Base-by-base conservation (phyloP, 2,888 invertebrate genomes). In the Chorisops tibialis region DNA sequence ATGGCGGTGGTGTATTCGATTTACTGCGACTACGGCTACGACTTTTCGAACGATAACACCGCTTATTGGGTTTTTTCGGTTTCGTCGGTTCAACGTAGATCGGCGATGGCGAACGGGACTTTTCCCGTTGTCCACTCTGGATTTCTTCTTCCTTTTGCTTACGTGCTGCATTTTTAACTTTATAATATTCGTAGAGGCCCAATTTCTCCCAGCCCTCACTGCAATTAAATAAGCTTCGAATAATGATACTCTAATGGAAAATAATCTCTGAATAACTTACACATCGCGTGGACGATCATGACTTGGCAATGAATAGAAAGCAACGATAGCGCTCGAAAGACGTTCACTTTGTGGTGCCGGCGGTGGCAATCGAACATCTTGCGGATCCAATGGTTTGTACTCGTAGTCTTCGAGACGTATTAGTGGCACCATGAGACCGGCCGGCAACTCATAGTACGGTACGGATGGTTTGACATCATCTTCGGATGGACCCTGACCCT, bases 191-290 rank as follows among this genome's bases (percentile, higher is more conserved):
- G 77, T 96, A 96, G 60, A 99, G 82, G 66, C 96, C 97, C 72
- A 97, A 82, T 79, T 95, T 95, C 78, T 99, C 99, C 98, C 98
- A 99, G 30, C 98, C 98, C 78, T 98, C 97, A 77, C 89, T 89
- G 76, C 60, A 79, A 73, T 51, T 63, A 41, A 50, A n/a, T 68
- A 60, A 16, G 63, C 59, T 7, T 37, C 16, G n/a, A 3, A 5
- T 41, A 41, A 41, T 41, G 12, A n/a, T n/a, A n/a, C n/a, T n/a
- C n/a, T n/a, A 30, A 30, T 9, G 30, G 2, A 9, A 5, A 30
- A n/a, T n/a, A 9, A 30, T 14, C 45, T 37, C 3, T 24, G 14
- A 64, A 24, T 19, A 51, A 74, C 76, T 73, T 77, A 91, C 91
- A 89, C 91, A 80, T 97, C 96, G 72, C 96, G 82, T 0, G 97